A percentile compares a stretch with the other conserved stretches of the same genome.
Evolutionary conservation across 1,140 invertebrate genomes (phyloP).

Genomic region (Akabosia matsudoensis): DNA sequence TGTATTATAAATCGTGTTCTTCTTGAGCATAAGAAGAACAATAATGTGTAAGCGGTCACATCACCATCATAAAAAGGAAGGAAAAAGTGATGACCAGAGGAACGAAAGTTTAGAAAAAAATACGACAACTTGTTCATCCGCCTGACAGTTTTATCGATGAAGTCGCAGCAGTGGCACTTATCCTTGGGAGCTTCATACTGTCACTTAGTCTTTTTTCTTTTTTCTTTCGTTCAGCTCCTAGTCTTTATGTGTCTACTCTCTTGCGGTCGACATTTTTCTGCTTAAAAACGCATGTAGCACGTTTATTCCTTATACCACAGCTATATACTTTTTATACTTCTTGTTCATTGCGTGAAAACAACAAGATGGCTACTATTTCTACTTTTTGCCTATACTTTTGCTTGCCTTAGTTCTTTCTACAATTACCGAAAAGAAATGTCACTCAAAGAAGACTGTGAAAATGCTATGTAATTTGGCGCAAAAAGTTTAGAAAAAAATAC

Average conservation of each 20-base stretch:
- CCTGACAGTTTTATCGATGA: conserved; percentile 23
- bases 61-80: background rate
- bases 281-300: background rate
- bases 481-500: conserved; percentile 20
- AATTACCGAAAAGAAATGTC: too few species aligned
- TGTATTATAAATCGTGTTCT: conserved; percentile 3
- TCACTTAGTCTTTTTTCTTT: background rate
- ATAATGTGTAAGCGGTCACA: background rate
- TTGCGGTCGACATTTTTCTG: background rate
- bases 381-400: too few species aligned
- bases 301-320: background rate
- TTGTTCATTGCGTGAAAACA: too few species aligned
- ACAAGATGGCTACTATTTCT: too few species aligned
- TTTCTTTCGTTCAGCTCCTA: background rate
- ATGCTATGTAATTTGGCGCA: too few species aligned
- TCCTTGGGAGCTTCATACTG: conserved; percentile 15
- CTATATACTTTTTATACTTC: background rate
- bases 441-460: too few species aligned
- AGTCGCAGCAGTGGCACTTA: conserved; percentile 22
- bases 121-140: conserved; percentile 14
- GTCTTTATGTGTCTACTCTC: background rate
- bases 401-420: too few species aligned
- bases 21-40: background rate
- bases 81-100: conserved; percentile 22
- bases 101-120: conserved; percentile 19